These are phyloP conservation scores for Catagonus wagneri DNA, from an alignment of 2,113 vertebrate genomes.

Conservation along the genomic window DNA sequence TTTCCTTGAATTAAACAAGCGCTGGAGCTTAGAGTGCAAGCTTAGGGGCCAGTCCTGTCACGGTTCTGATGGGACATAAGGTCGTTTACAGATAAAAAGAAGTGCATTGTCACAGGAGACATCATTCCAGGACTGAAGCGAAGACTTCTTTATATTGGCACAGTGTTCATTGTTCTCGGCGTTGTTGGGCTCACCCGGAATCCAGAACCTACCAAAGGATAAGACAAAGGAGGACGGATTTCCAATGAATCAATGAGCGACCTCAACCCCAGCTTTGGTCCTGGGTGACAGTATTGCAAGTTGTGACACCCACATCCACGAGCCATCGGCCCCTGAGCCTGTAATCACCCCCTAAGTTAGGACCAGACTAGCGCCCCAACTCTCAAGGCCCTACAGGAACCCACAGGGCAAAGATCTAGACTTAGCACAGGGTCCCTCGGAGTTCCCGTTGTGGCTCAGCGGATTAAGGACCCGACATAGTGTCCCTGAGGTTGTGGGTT, in stretches of 20 bases:
- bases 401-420: not conserved
- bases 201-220: conserved; percentile 71
- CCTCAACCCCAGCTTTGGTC: not conserved
- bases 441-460: too few species aligned
- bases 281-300: not conserved
- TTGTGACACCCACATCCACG: not conserved
- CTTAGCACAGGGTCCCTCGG: not conserved
- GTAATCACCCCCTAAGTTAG: not conserved
- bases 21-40: not conserved
- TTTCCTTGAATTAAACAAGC: not conserved
- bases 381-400: not conserved
- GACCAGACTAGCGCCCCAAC: too few species aligned
- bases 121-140: conserved; percentile 69
- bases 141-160: not conserved
- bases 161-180: not conserved
- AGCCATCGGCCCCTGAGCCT: not conserved
- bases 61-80: not conserved
- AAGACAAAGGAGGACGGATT: not conserved
- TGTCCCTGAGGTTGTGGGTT: too few species aligned
- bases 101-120: not conserved
- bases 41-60: not conserved
- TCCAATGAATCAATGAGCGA: not conserved
- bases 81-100: conserved; percentile 67
- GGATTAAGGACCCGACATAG: too few species aligned
- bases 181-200: conserved; percentile 78